A percentile compares a stretch with the other conserved stretches of the same genome.
Evolutionary conservation across 2,113 vertebrate species (phyloP).

Genomic region (Caracal caracal): DNA sequence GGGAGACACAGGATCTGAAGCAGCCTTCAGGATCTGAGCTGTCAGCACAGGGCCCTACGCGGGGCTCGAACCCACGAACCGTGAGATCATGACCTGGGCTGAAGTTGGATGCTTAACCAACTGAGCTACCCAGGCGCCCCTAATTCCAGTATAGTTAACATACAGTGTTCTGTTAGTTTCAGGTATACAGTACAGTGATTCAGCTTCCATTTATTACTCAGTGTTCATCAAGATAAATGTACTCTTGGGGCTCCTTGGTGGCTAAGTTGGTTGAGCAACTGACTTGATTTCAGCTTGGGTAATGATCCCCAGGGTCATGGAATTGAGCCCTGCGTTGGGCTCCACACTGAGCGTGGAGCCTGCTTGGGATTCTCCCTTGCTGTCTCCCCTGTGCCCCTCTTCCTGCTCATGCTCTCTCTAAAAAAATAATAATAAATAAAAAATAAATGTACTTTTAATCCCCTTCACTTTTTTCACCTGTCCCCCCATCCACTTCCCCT

Average conservation of each 20-base stretch:
- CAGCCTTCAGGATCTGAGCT: no score
- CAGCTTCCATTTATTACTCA: neutral
- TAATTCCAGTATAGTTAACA: neutral
- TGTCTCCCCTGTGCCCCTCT: neutral
- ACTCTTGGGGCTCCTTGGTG: neutral
- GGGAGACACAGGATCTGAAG: no score
- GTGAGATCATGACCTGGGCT: no score
- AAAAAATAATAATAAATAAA: no score
- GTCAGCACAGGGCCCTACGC: no score
- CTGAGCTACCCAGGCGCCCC: no score
- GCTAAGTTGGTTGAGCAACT: neutral
- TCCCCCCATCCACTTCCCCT: neutral
- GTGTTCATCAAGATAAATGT: neutral
- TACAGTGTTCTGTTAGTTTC: neutral
- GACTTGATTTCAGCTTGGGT: neutral
- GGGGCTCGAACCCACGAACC: no score
- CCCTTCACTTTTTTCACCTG: neutral
- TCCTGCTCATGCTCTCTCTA: no score
- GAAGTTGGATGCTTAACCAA: no score
- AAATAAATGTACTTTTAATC: neutral
- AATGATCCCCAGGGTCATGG: neutral
- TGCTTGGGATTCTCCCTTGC: neutral
- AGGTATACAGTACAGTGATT: neutral
- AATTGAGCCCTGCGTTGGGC: neutral
- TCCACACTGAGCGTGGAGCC: neutral